Percentiles rank a stretch among this genome's conserved stretches.
These are phyloP conservation scores for Mixornis gularis DNA, from an alignment of 2,113 vertebrate species.

Conservation along the genomic window DNA sequence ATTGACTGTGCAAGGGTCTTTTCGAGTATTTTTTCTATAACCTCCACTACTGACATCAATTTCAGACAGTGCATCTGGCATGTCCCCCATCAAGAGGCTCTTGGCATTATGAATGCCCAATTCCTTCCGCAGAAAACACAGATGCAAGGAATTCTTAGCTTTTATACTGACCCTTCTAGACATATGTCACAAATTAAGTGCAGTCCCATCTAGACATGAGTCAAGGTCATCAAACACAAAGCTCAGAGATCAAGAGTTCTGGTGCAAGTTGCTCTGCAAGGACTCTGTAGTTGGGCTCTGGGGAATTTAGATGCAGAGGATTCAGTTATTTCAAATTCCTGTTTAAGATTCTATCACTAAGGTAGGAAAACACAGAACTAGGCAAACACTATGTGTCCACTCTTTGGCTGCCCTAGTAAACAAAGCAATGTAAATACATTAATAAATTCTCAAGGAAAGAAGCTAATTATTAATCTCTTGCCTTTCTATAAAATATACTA, in stretches of 20 bases:
- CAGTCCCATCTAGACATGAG: background rate
- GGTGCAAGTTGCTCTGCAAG: background rate
- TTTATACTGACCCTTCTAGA: background rate
- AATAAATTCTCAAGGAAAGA: background rate
- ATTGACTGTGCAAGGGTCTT: background rate
- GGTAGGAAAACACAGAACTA: background rate
- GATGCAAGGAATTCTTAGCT: background rate
- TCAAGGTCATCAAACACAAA: background rate
- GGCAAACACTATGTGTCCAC: background rate
- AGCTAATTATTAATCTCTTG: background rate
- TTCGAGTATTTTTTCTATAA: background rate
- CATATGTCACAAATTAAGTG: background rate
- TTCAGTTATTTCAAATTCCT: background rate
- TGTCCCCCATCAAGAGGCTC: background rate
- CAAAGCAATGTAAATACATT: background rate
- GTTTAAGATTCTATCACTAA: background rate
- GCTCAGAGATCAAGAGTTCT: background rate
- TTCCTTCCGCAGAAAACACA: constrained; percentile 5
- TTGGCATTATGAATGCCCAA: background rate
- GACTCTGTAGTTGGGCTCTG: background rate
- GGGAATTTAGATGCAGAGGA: background rate
- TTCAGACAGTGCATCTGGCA: background rate
- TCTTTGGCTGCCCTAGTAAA: background rate
- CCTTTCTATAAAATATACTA: background rate
- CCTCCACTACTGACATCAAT: background rate